These are phyloP conservation scores for Sylvilagus bachmani DNA, from an alignment of 2,113 vertebrate species.

Conservation along the genomic window DNA sequence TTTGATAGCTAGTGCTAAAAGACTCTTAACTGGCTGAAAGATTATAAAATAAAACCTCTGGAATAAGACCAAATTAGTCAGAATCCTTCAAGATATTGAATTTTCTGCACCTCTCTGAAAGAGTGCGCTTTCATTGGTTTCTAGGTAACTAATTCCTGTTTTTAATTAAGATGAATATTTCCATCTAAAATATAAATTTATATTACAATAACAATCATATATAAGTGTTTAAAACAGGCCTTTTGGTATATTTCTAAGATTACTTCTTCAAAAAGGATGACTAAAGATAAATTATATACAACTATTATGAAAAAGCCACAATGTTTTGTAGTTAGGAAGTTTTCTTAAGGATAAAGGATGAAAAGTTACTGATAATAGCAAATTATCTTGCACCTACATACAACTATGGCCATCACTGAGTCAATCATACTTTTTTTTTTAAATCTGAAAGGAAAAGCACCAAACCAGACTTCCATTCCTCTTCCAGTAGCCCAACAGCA, in stretches of 20 bases:
- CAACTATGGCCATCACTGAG: neutral
- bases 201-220: neutral
- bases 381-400: neutral
- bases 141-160: neutral
- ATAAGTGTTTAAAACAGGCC: neutral
- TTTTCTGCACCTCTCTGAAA: neutral
- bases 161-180: neutral
- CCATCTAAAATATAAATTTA: constrained; percentile 5
- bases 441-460: neutral
- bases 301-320: neutral
- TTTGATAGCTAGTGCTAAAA: neutral
- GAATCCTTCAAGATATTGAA: neutral
- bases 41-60: neutral
- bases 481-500: neutral
- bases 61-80: constrained; percentile 36
- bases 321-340: neutral
- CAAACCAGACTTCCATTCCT: neutral
- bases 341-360: neutral
- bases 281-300: neutral
- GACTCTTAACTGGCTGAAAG: neutral
- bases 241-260: neutral
- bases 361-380: neutral
- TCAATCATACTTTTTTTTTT: neutral
- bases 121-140: constrained; percentile 14
- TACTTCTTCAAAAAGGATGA: neutral